Evolutionary conservation across 2,113 vertebrate species (phyloP).

Genomic region (Mionectes macconnelli): DNA sequence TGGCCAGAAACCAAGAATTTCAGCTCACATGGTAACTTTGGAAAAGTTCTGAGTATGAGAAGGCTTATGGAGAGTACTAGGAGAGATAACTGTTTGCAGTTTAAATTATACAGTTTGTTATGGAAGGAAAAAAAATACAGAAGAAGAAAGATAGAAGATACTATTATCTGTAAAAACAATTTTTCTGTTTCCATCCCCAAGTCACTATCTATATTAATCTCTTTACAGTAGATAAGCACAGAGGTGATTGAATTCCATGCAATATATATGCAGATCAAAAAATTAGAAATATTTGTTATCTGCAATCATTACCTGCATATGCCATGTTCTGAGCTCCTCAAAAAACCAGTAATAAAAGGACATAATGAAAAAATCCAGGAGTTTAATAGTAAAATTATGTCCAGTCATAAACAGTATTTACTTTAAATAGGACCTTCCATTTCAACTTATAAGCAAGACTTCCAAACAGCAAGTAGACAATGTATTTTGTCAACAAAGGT

Average conservation of each 20-base stretch:
- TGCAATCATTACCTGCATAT: not conserved
- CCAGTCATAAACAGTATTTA: not conserved
- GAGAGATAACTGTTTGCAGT: not conserved
- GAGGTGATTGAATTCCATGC: not conserved
- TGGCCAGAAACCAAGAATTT: slow-evolving; percentile 16
- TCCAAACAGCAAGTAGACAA: not conserved
- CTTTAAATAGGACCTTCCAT: not conserved
- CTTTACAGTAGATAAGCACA: not conserved
- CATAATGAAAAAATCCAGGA: not conserved
- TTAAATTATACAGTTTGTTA: not conserved
- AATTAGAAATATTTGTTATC: not conserved
- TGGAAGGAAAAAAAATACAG: not conserved
- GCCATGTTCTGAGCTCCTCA: not conserved
- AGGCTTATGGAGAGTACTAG: not conserved
- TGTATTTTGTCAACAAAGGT: not conserved
- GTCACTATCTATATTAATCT: not conserved
- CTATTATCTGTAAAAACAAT: not conserved
- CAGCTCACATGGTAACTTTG: not conserved
- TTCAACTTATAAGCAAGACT: not conserved
- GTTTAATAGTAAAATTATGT: not conserved
- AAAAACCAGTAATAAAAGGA: not conserved
- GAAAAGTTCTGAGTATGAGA: not conserved
- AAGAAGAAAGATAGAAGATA: not conserved
- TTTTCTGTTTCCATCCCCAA: not conserved
- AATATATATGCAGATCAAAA: not conserved